Conservation (phyloP, 2,113 vertebrate species). For the Xiphias gladius region DNA sequence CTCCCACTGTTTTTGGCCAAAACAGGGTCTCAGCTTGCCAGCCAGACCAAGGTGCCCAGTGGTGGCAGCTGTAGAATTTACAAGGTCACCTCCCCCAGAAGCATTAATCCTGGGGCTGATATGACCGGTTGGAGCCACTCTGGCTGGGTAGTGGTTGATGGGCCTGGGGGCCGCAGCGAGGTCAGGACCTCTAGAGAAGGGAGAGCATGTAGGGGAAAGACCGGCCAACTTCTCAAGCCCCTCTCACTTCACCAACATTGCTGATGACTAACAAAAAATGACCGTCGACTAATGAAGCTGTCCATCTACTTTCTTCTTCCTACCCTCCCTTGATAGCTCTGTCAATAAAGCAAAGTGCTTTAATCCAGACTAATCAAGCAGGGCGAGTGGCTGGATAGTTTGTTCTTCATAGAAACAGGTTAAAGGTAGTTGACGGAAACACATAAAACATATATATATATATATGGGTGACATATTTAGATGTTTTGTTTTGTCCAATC, state of each 20-base stretch:
- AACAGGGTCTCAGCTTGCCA: conserved; percentile 54
- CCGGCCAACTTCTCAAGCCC: conserved; percentile 76
- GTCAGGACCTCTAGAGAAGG: conserved; percentile 75
- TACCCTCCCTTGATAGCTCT: conserved; percentile 54
- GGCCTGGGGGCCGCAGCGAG: conserved; percentile 68
- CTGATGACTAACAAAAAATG: conserved; percentile 59
- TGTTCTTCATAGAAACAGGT: conserved; percentile 4
- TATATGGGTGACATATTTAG: not conserved
- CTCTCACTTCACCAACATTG: conserved; percentile 51
- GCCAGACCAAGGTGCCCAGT: conserved; percentile 65
- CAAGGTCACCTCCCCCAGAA: conserved; percentile 77
- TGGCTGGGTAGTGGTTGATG: conserved; percentile 79
- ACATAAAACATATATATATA: not conserved
- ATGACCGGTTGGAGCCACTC: conserved; percentile 79
- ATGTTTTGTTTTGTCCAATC: not conserved
- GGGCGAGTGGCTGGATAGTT: conserved; percentile 42
- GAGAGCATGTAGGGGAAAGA: conserved; percentile 75
- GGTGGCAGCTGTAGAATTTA: conserved; percentile 81
- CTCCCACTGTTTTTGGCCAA: conserved; percentile 59
- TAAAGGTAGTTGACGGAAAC: not conserved
- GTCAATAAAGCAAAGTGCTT: conserved; percentile 77
- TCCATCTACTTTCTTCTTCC: conserved; percentile 56
- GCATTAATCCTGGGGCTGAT: conserved; percentile 83
- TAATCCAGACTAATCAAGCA: conserved; percentile 74
- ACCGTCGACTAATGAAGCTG: conserved; percentile 64